These are phyloP conservation scores for Caenorhabditis doughertyi DNA, from an alignment of 2,888 invertebrate species.

Conservation along the genomic window DNA sequence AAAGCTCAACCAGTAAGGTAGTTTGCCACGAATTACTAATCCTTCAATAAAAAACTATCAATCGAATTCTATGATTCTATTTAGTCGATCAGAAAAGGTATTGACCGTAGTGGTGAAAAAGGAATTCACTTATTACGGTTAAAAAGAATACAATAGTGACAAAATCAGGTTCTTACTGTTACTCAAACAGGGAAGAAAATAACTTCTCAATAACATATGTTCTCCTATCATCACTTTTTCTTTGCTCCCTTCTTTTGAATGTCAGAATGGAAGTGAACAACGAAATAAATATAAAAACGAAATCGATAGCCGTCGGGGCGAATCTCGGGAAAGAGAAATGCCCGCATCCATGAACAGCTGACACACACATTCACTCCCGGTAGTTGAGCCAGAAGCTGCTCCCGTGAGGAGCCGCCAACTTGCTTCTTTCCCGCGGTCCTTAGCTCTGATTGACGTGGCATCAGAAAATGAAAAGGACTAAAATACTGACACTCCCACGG, in stretches of 20 bases:
- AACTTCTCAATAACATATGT: neutral
- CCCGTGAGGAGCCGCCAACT: slow-evolving; percentile 26
- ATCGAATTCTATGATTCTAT: too few species aligned
- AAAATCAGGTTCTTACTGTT: neutral
- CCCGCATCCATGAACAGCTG: slow-evolving; percentile 57
- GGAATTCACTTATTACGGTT: too few species aligned
- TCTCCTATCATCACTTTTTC: slow-evolving; percentile 1
- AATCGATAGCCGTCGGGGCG: slow-evolving; percentile 55
- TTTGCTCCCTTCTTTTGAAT: slow-evolving; percentile 15
- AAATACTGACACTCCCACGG: slow-evolving; percentile 22
- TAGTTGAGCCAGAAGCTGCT: slow-evolving; percentile 42
- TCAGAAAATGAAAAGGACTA: slow-evolving; percentile 25
- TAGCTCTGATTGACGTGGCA: slow-evolving; percentile 58
- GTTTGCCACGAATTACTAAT: too few species aligned
- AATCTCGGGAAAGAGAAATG: slow-evolving; percentile 52
- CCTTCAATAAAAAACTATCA: too few species aligned
- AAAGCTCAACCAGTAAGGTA: too few species aligned
- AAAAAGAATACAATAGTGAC: neutral
- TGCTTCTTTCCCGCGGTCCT: slow-evolving; percentile 43
- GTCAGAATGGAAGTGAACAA: slow-evolving; percentile 45
- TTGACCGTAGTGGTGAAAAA: too few species aligned
- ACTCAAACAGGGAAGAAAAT: neutral
- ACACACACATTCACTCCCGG: slow-evolving; percentile 39
- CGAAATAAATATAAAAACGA: slow-evolving; percentile 64
- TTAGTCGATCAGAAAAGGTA: too few species aligned